Base-by-base conservation (phyloP, 1,140 invertebrate species). In the Zeugodacus cucurbitae region DNA sequence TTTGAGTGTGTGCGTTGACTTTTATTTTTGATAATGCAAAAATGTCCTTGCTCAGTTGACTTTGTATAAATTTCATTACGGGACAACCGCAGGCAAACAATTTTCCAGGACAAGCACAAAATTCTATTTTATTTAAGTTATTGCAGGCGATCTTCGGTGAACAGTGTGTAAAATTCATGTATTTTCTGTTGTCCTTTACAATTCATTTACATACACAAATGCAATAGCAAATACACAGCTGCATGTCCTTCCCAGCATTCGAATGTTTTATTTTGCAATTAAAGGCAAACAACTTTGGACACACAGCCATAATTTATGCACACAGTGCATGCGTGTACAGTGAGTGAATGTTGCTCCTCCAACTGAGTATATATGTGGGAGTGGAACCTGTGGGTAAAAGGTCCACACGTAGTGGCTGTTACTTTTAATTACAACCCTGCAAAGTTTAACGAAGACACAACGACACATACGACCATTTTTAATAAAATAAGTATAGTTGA, bases 191-290 rank as follows among this genome's bases (percentile, higher is more conserved):
- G n/a, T 74, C 32, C 34, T 3, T 74, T 41, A 14, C 41, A 37
- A 67, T 74, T 74, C 34, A 74, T 74, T 37, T n/a, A 74, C 64
- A 67, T n/a, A n/a, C 41, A 10, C 34, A n/a, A n/a, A 74, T 34
- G 14, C 2, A 34, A 29, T 29, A 41, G 2, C 74, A 82, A 4
- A 22, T 82, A n/a, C 74, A 54, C 48, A 82, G n/a, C n/a, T 26
- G 70, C 70, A 82, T 82, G 41, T 10, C 74, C 17, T 48, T 82
- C 22, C 74, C 7, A 29, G n/a, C 48, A 48, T n/a, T 82, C 20
- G 74, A 48, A 82, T 82, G 48, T 82, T 82, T 82, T 82, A 26
- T 48, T 29, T 82, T 14, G 74, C 74, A 54, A 54, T 82, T 82
- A 82, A 82, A 82, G n/a, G n/a, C n/a, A n/a, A n/a, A n/a, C n/a